phyloP scores from a whole-genome alignment of 2,888 invertebrate genomes.

The Rotaria magnacalcarata region DNA sequence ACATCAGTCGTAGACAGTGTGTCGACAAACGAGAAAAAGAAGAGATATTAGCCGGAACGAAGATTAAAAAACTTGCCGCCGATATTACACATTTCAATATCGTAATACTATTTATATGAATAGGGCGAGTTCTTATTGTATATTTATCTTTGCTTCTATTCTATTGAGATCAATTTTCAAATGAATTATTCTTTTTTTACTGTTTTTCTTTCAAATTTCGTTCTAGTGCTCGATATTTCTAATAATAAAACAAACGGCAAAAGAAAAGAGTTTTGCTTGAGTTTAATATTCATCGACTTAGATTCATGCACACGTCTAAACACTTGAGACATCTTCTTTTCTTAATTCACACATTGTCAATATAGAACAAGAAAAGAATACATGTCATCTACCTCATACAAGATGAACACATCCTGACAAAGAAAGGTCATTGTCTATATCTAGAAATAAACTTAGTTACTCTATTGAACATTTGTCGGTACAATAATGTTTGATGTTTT shows the following conservation, averaged over 20 bases:
- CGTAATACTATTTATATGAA: neutral
- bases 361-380: neutral
- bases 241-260: neutral
- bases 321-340: neutral
- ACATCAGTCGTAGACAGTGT: neutral
- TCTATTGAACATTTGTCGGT: conserved; percentile 1
- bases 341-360: neutral
- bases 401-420: neutral
- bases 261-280: neutral
- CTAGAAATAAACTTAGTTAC: neutral
- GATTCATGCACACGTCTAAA: neutral
- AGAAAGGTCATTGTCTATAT: neutral
- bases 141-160: neutral
- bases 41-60: conserved; percentile 1
- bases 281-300: neutral
- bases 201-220: neutral
- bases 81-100: neutral
- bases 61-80: neutral
- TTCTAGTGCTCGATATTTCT: neutral
- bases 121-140: neutral
- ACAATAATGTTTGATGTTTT: conserved; percentile 16
- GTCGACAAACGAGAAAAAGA: conserved; percentile 9
- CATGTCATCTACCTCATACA: neutral
- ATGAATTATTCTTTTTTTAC: neutral
- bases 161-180: neutral